Conservation (phyloP, 2,797 vertebrate genomes). For the Dromococcyx pavoninus region DNA sequence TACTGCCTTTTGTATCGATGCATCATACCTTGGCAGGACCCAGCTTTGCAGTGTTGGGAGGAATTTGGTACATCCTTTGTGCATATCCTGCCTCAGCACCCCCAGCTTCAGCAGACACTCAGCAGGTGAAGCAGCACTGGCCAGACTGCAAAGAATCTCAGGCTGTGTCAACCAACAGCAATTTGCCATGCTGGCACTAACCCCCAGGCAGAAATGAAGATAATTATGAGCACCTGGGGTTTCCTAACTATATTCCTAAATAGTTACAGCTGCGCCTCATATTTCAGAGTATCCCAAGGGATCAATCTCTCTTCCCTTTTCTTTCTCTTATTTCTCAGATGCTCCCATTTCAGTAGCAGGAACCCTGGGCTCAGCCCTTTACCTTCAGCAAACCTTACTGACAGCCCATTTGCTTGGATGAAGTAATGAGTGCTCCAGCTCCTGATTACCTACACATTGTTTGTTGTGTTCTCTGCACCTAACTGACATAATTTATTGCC, state of each 20-base stretch:
- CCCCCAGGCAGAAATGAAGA: not conserved
- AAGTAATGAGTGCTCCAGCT: not conserved
- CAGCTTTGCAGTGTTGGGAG: not conserved
- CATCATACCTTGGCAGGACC: accelerated
- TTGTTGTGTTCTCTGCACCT: not conserved
- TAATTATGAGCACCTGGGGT: not conserved
- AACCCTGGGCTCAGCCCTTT: not conserved
- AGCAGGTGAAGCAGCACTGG: accelerated
- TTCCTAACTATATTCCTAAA: not conserved
- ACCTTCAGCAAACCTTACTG: not conserved
- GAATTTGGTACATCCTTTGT: not conserved
- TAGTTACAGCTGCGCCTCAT: not conserved
- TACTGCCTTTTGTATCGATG: accelerated
- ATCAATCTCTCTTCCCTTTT: not conserved
- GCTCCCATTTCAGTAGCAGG: not conserved
- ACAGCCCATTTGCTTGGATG: not conserved
- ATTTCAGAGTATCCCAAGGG: not conserved
- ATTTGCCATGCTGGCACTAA: not conserved
- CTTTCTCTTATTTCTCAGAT: not conserved
- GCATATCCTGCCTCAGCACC: not conserved
- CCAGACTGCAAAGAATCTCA: not conserved
- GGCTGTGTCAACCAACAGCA: not conserved
- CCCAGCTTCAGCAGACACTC: not conserved
- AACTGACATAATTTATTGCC: not conserved
- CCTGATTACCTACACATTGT: not conserved